These are phyloP conservation scores for Limnephilus lunatus DNA, from an alignment of 2,888 invertebrate genomes.

Conservation along the genomic window DNA sequence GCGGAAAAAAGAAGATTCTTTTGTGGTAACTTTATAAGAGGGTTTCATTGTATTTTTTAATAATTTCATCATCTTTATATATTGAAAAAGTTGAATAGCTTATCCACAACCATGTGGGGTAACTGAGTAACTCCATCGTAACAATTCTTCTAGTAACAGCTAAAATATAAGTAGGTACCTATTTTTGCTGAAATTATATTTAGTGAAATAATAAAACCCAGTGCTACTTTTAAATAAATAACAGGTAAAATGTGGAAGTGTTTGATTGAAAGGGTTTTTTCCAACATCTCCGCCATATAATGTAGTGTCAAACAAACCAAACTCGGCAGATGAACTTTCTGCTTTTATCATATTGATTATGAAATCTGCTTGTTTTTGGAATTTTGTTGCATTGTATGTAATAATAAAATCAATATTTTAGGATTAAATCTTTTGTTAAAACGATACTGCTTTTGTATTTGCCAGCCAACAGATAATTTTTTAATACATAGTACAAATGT, in stretches of 20 bases:
- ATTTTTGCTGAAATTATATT: background rate
- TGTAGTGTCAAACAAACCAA: background rate
- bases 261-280: background rate
- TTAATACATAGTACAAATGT: background rate
- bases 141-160: background rate
- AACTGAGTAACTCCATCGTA: too few relatives aligned
- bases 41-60: background rate
- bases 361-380: background rate
- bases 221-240: background rate
- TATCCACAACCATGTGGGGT: too few relatives aligned
- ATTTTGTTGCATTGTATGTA: background rate
- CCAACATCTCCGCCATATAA: background rate
- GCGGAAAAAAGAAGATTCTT: background rate
- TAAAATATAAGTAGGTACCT: too few relatives aligned
- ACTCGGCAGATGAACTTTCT: background rate
- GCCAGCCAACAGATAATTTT: background rate
- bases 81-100: background rate
- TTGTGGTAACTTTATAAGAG: background rate
- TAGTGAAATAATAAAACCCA: background rate
- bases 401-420: background rate
- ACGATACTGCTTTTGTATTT: background rate
- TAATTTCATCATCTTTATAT: background rate
- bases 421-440: background rate
- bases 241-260: background rate
- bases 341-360: background rate